A percentile compares a stretch with the other conserved stretches of the same genome.
Evolutionary conservation across 1,140 invertebrate genomes (phyloP).

Genomic region (Teleopsis dalmanni): DNA sequence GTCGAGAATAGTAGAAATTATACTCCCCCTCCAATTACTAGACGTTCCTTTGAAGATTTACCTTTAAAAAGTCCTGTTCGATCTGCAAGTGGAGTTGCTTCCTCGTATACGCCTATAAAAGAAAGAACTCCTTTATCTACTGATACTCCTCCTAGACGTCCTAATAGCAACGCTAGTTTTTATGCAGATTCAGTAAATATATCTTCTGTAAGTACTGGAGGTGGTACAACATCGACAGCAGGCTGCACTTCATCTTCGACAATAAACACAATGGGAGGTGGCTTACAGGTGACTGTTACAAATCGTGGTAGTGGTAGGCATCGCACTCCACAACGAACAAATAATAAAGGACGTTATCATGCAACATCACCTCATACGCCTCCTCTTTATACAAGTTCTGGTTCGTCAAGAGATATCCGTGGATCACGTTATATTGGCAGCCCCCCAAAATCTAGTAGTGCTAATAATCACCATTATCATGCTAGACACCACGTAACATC

Average conservation of each 20-base stretch:
- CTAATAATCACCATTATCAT: constrained; percentile 8
- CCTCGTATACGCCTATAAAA: constrained; percentile 37
- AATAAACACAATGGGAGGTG: background rate
- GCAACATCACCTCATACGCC: constrained; percentile 35
- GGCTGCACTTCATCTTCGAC: too few relatives aligned
- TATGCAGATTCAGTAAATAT: constrained; percentile 12
- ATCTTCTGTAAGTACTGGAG: background rate
- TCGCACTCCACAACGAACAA: constrained; percentile 25
- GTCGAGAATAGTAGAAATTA: constrained; percentile 18
- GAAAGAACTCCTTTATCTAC: constrained; percentile 54
- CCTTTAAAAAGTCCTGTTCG: constrained; percentile 45
- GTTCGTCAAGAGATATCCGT: constrained; percentile 14
- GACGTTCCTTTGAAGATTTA: constrained; percentile 10
- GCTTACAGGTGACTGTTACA: constrained; percentile 34
- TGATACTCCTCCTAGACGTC: constrained; percentile 48
- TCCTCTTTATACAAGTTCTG: constrained; percentile 17
- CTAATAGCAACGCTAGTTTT: constrained; percentile 16
- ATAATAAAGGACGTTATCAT: constrained; percentile 23
- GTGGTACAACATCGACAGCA: constrained; percentile 16
- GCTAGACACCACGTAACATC: background rate
- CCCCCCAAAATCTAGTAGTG: constrained; percentile 24
- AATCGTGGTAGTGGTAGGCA: constrained; percentile 28
- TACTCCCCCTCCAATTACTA: constrained; percentile 28
- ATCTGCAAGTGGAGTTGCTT: constrained; percentile 41
- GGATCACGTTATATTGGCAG: constrained; percentile 30